Conservation (phyloP, 2,888 invertebrate species). For the Caenorhabditis sp. region DNA sequence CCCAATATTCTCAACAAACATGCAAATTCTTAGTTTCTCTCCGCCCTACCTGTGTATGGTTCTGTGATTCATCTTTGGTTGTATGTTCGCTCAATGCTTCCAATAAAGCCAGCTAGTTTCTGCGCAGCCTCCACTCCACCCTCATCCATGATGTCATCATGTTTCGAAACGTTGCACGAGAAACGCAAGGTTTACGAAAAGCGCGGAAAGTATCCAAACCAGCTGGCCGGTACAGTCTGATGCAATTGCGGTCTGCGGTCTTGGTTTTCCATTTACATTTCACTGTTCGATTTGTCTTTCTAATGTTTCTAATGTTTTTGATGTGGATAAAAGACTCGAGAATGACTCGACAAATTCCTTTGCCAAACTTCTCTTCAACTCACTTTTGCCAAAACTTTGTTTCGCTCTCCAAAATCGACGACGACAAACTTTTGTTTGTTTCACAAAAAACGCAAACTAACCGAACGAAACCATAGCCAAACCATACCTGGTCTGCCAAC, state of each 20-base stretch:
- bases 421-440: not conserved
- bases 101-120: not conserved
- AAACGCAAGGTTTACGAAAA: constrained; percentile 1
- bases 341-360: too few species aligned
- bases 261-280: too few species aligned
- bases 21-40: not conserved
- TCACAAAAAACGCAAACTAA: not conserved
- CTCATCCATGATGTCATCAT: constrained; percentile 51
- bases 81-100: not conserved
- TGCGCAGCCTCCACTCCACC: constrained; percentile 1
- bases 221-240: not conserved
- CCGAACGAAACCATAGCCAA: constrained; percentile 21
- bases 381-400: too few species aligned
- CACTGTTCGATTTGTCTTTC: too few species aligned
- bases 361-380: too few species aligned
- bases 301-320: too few species aligned
- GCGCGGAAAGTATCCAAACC: not conserved
- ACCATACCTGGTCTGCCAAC: constrained; percentile 21
- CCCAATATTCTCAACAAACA: not conserved
- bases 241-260: too few species aligned
- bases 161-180: constrained; percentile 44
- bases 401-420: too few species aligned
- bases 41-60: too few species aligned
- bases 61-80: constrained; percentile 5
- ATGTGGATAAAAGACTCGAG: too few species aligned